Base-by-base conservation (phyloP, 2,797 vertebrate species). In the Hypotaenidia okinawae region DNA sequence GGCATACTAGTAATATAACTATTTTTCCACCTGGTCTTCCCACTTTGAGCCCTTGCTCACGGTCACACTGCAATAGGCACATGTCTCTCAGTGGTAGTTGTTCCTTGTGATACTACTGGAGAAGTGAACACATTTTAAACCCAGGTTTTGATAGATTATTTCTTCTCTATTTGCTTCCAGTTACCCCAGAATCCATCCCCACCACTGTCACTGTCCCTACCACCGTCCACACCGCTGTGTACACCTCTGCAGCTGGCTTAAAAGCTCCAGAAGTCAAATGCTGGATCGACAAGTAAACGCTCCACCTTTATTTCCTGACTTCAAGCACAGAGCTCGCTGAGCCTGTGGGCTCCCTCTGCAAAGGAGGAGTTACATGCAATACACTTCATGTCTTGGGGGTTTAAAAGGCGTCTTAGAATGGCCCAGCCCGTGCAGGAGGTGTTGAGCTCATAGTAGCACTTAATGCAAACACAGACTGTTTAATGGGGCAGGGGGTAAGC, bases 241-340 rank as follows among this genome's bases (percentile, higher is more conserved):
- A 16, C 11, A 84, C 84, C 22, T 4, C 90, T 47, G 3, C 37
- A 2, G 9, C 22, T 67, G n/a, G 23, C 45, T 3, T 35, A 1
- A 14, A 7, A 52, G 9, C 19, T 61, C 14, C 77, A 49, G 30
- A 47, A 74, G 32, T 8, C 24, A 2, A 12, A 6, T 84, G 77
- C 61, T 67, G 51, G 63, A 32, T 30, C n/a, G 25, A 90, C 23
- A 64, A 55, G 96, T 97, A 95, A 94, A 87, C 76, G 19, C 7
- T 84, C 11, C 52, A 16, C 41, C 22, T 74, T 76, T 69, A 9
- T 76, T 86, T 94, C 67, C 55, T 63, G 37, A 13, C 30, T 76
- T 66, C 23, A 33, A 24, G 17, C 32, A 11, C 25, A 13, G 27
- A 33, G 14, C 10, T 49, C 13, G 12, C 18, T 24, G 55, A 43